These are phyloP conservation scores for Lipophrys pholis DNA, from an alignment of 2,113 vertebrate species.

Conservation along the genomic window DNA sequence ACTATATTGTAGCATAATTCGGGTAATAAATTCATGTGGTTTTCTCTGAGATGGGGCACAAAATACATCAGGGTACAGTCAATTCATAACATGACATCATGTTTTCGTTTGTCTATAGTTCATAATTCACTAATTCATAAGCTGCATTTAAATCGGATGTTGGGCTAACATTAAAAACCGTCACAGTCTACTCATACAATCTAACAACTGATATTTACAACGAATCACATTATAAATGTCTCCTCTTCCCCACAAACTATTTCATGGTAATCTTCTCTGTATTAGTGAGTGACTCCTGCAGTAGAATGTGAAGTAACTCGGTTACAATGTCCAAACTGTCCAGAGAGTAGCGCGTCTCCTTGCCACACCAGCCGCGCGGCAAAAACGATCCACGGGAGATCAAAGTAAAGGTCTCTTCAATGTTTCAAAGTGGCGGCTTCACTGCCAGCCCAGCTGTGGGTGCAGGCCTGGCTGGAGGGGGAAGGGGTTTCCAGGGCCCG, in stretches of 20 bases:
- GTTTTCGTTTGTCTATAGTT: constrained; percentile 43
- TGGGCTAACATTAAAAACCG: constrained; percentile 52
- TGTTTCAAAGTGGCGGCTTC: constrained; percentile 52
- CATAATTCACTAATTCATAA: constrained; percentile 57
- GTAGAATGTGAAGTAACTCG: constrained; percentile 13
- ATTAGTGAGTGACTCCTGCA: constrained; percentile 2
- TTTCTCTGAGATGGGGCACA: constrained; percentile 15
- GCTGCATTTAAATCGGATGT: constrained; percentile 58
- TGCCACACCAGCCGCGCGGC: constrained; percentile 13
- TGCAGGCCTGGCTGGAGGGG: constrained; percentile 91
- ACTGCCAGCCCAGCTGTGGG: constrained; percentile 96
- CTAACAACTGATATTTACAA: constrained; percentile 58
- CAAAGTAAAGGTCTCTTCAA: background rate
- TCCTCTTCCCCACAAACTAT: background rate
- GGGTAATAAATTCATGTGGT: constrained; percentile 20
- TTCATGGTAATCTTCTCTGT: constrained; percentile 30
- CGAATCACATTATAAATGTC: constrained; percentile 22
- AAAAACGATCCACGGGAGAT: constrained; percentile 2
- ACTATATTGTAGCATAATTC: constrained; percentile 35
- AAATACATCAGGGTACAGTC: constrained; percentile 30
- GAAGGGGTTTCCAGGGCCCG: constrained; percentile 91
- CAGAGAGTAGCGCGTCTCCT: background rate
- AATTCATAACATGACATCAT: constrained; percentile 51
- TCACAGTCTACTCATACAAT: constrained; percentile 54
- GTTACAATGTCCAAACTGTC: background rate